Base-by-base conservation (phyloP, 2,113 vertebrate species). In the Morone saxatilis region DNA sequence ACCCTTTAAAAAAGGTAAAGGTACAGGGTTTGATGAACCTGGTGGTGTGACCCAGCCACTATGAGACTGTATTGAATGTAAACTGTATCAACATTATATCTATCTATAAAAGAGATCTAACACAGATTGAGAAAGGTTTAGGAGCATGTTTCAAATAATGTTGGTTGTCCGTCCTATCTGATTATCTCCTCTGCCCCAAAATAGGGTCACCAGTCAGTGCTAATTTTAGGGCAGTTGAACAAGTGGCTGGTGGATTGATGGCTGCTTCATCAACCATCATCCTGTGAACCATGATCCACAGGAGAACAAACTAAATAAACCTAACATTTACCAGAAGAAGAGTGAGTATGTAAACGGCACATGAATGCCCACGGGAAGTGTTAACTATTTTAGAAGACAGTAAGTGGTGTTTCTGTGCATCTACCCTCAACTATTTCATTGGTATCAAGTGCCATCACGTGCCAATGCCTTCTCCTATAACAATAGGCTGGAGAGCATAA, bases 401-500 rank as follows among this genome's bases (percentile, higher is more conserved):
- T 31, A n/a, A 47, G 38, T 45, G 22, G 4, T 3, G 2, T 69
- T 75, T 43, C 3, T 63, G 40, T 74, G 19, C 31, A 43, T 79
- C 63, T 66, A 16, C 20, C 31, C 16, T 40, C 0, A 3, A n/a
- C 54, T 57, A 7, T 54, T 85, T 74, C 12, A 31, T 57, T 60
- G 13, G 5, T 54, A 69, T 63, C 3, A 88, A 81, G 22, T 72
- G 13, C 20, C 22, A 48, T 56, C 17, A 36, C 51, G 47, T 71
- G 63, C 41, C 4, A 60, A 5, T 77, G 43, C 45, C 56, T 50
- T 72, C 53, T 73, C 57, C 59, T 80, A 78, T 71, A 57, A 78
- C 70, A 56, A 68, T 57, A 70, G 53, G 54, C 81, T 82, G 51
- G 57, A 72, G 79, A 89, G 53, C 47, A 76, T 82, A 62, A 80